Percentiles rank a stretch among this genome's conserved stretches.
These are phyloP conservation scores for Peucedramus taeniatus DNA, from an alignment of 2,113 vertebrate species.

Conservation along the genomic window DNA sequence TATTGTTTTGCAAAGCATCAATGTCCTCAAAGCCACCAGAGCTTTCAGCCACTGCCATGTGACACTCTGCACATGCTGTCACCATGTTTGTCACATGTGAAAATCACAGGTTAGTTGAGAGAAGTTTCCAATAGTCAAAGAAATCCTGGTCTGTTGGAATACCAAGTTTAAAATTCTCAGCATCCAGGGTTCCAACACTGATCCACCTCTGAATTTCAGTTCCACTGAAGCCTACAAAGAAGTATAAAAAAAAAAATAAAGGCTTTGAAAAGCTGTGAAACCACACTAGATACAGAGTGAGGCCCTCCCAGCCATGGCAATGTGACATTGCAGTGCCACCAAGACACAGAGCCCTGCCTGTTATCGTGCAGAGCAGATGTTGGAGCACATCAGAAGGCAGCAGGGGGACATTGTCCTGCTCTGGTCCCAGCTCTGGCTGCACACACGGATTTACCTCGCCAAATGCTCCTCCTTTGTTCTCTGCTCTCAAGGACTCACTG, in stretches of 20 bases:
- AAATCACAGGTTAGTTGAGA: background rate
- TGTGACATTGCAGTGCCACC: fast-evolving
- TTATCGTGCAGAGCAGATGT: background rate
- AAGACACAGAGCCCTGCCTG: background rate
- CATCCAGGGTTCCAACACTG: too few relatives aligned
- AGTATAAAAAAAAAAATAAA: background rate
- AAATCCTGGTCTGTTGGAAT: background rate
- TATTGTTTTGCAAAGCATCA: background rate
- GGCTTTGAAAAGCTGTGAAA: background rate
- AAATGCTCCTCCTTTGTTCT: background rate
- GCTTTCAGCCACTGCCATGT: background rate
- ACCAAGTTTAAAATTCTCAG: too few relatives aligned
- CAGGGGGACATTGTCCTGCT: background rate
- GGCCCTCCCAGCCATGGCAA: background rate
- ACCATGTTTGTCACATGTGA: background rate
- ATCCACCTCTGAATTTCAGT: background rate
- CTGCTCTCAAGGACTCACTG: background rate
- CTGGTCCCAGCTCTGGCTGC: background rate
- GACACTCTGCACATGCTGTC: background rate
- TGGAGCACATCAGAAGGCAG: background rate
- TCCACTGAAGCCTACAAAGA: background rate
- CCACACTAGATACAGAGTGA: fast-evolving
- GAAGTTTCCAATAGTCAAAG: background rate
- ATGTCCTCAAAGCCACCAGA: background rate
- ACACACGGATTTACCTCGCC: fast-evolving